These are phyloP conservation scores for Alauda arvensis DNA, from an alignment of 2,797 vertebrate species.

Conservation along the genomic window DNA sequence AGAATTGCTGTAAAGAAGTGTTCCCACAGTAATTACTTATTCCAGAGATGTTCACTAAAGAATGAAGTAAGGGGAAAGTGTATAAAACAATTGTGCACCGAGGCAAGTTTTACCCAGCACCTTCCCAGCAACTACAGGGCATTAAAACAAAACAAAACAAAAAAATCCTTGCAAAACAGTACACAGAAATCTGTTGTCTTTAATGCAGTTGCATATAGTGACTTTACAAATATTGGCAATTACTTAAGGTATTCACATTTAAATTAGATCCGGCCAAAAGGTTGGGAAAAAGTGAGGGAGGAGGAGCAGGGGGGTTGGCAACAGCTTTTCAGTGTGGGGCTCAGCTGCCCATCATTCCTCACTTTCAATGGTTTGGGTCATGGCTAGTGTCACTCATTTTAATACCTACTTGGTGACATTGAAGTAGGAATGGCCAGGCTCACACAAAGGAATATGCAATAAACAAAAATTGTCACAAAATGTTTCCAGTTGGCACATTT, in stretches of 20 bases:
- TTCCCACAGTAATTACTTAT: slow-evolving; percentile 83
- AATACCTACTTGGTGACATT: slow-evolving; percentile 41
- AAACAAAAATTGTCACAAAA: slow-evolving; percentile 13
- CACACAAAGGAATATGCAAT: slow-evolving; percentile 25
- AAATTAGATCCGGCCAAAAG: slow-evolving; percentile 53
- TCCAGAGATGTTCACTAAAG: slow-evolving; percentile 77
- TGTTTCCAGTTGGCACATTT: background rate
- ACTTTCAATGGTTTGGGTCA: slow-evolving; percentile 49
- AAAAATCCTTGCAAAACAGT: slow-evolving; percentile 35
- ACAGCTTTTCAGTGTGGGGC: slow-evolving; percentile 25
- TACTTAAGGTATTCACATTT: slow-evolving; percentile 65
- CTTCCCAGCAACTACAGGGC: slow-evolving; percentile 56
- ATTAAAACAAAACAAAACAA: background rate
- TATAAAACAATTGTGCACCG: slow-evolving; percentile 71
- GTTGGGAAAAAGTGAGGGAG: slow-evolving; percentile 38
- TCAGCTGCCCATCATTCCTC: slow-evolving; percentile 54
- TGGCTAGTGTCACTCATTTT: slow-evolving; percentile 47
- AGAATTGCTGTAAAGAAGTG: slow-evolving; percentile 80
- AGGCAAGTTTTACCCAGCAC: slow-evolving; percentile 56
- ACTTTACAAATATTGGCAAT: slow-evolving; percentile 67
- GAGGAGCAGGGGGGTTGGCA: background rate
- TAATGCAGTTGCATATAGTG: slow-evolving; percentile 53
- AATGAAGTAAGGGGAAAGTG: slow-evolving; percentile 76
- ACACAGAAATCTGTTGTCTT: slow-evolving; percentile 52
- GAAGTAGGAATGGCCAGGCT: background rate